Percentiles rank a stretch among this genome's conserved stretches.
Conservation (phyloP, 1,140 invertebrate genomes). For the Drepana arcuata region DNA sequence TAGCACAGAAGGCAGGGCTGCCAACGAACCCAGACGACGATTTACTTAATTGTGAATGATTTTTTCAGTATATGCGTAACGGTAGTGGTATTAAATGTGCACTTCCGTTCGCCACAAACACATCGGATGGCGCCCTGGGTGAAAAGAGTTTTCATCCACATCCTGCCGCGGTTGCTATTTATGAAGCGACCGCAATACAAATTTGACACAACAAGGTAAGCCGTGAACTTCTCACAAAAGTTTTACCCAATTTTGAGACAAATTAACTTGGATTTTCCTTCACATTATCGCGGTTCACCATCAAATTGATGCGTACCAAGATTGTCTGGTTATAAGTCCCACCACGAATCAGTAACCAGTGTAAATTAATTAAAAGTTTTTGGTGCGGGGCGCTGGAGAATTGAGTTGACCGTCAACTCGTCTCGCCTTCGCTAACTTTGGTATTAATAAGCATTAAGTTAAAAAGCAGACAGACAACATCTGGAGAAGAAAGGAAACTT, state of each 20-base stretch:
- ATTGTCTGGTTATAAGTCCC: conserved; percentile 13
- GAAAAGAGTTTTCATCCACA: conserved; percentile 95
- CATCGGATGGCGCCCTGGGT: conserved; percentile 99
- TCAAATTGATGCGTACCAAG: no score
- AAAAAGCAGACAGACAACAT: conserved; percentile 3
- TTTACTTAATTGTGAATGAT: no score
- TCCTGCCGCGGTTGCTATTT: conserved; percentile 90
- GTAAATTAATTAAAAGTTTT: conserved; percentile 37
- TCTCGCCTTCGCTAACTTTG: conserved; percentile 17
- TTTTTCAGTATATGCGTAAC: conserved; percentile 94
- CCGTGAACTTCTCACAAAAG: conserved; percentile 4
- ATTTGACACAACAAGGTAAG: conserved; percentile 75
- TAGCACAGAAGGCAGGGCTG: no score
- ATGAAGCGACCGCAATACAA: conserved; percentile 94
- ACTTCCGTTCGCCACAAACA: conserved; percentile 98
- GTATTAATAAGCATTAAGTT: conserved; percentile 19
- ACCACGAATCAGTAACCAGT: conserved; percentile 21
- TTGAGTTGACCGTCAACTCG: conserved; percentile 7
- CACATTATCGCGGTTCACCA: not conserved
- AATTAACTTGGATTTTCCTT: conserved; percentile 4
- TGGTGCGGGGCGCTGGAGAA: conserved; percentile 4
- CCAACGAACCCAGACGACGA: no score
- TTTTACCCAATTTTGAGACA: conserved; percentile 3
- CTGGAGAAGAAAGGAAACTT: no score
- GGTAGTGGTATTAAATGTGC: conserved; percentile 97